Conservation (phyloP, 2,797 vertebrate genomes). For the Galaxias olidus region DNA sequence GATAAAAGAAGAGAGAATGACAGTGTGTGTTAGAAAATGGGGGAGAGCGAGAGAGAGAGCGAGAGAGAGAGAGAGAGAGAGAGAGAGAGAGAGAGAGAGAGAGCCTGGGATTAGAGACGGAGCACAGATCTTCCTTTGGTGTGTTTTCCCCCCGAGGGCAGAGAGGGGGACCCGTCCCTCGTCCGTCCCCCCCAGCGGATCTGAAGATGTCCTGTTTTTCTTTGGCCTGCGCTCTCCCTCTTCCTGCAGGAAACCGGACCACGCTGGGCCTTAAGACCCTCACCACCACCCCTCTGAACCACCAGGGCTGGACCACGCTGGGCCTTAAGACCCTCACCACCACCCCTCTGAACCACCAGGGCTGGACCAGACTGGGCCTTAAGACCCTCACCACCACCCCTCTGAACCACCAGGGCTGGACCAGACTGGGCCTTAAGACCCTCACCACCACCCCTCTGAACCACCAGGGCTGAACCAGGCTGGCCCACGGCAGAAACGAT, state of each 20-base stretch:
- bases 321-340: too few species aligned
- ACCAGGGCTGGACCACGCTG: constrained; percentile 18
- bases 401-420: too few species aligned
- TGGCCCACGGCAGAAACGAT: too few species aligned
- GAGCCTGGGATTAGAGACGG: constrained; percentile 1
- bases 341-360: too few species aligned
- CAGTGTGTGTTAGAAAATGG: constrained; percentile 40
- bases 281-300: too few species aligned
- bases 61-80: constrained; percentile 53
- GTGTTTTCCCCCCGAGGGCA: constrained; percentile 6
- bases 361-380: too few species aligned
- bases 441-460: too few species aligned
- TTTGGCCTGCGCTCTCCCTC: constrained; percentile 74
- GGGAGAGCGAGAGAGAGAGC: constrained; percentile 35
- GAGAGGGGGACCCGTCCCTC: constrained; percentile 56
- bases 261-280: constrained; percentile 67
- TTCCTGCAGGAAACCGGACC: constrained; percentile 83
- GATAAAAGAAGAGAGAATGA: constrained; percentile 29
- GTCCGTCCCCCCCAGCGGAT: constrained; percentile 71
- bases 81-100: constrained; percentile 16
- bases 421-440: too few species aligned
- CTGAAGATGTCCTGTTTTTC: constrained; percentile 83
- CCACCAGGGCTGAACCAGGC: too few species aligned
- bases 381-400: too few species aligned
- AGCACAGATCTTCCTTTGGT: constrained; percentile 42